Base-by-base conservation (phyloP, 37 sponge, comb jelly and placozoan genomes). In the Halichondria panicea region DNA sequence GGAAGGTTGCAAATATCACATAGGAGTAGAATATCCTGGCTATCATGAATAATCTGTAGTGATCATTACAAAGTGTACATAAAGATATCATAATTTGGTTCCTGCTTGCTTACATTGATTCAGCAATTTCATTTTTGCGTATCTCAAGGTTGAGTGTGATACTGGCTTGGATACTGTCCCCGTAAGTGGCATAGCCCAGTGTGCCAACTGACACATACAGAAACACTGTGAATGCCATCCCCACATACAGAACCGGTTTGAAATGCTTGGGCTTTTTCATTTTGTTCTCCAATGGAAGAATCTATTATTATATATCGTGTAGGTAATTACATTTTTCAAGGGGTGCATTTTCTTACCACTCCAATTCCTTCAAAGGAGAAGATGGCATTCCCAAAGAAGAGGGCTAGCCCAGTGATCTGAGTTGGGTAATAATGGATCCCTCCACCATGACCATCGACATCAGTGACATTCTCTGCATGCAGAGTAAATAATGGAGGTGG, bases 301-400 rank as follows among this genome's bases (percentile, higher is more conserved):
- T 77, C 88, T 83, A 45, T 27, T n/a, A n/a, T n/a, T n/a, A n/a
- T n/a, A n/a, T n/a, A n/a, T n/a, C n/a, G n/a, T n/a, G n/a, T n/a
- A n/a, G n/a, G n/a, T n/a, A n/a, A n/a, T n/a, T n/a, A n/a, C n/a
- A n/a, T n/a, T n/a, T n/a, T n/a, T n/a, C n/a, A n/a, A n/a, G n/a
- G n/a, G n/a, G n/a, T n/a, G n/a, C n/a, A n/a, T n/a, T n/a, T n/a
- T 54, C 85, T 76, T 30, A 94, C 93, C 68, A 83, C 72, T 65
- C 98, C 93, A 48, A 98, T 98, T 0, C 91, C 99, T 75, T 95
- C 99, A 74, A 79, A 95, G 21, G 99, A 71, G 63, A 78, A 98
- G 3, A 92, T 59, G 0, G 79, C 96, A 76, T 54, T 72, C 13
- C 95, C 99, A 84, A 98, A 95, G 81, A 88, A 98, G 37, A 95